Evolutionary conservation across 2,888 invertebrate genomes (phyloP), one percentile per base, ranked within the genome.

Genomic region (Caenorhabditis panamensis): DNA sequence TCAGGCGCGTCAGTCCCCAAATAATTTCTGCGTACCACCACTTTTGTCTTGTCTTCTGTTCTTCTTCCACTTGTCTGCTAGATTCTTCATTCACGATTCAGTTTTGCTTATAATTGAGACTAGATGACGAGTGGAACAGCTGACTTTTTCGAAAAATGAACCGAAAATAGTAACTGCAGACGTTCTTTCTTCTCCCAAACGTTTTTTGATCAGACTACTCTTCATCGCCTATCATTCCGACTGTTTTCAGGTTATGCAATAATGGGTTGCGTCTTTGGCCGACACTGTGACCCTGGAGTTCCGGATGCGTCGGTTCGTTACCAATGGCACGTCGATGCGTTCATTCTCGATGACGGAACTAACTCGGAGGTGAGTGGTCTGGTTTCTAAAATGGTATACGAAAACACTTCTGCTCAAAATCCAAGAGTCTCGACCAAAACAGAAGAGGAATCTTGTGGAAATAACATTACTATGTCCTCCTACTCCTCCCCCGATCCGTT

Each of bases 241-340:
- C 36, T 37, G n/a, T 56, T 68, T 75, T n/a, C 58, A 75, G 77
- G 81, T 72, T 67, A 76, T 78, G 77, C 54, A 62, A 73, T 71
- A 80, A 89, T 89, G 89, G 89, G 89, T 63, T 89, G 88, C 78
- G 79, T 88, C 11, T 79, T 89, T 66, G 87, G 84, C 63, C 82
- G 82, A 62, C 79, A 86, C 53, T 89, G 86, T 71, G 88, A 89
- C 58, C 89, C 89, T n/a, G 71, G 86, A 69, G 83, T 85, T 11
- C 89, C 89, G 9, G 89, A 89, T 76, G 82, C 82, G 16, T 82
- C 86, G 31, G 82, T 89, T 26, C 81, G 89, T 20, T 84, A 89
- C 67, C 82, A 82, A 59, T 89, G 89, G 89, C 89, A 89, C 67
- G 81, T 88, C 51, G 83, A 86, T 53, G 84, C 78, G 11, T 77